These are phyloP conservation scores for Balaeniceps rex DNA, from an alignment of 2,113 vertebrate species.

Conservation along the genomic window DNA sequence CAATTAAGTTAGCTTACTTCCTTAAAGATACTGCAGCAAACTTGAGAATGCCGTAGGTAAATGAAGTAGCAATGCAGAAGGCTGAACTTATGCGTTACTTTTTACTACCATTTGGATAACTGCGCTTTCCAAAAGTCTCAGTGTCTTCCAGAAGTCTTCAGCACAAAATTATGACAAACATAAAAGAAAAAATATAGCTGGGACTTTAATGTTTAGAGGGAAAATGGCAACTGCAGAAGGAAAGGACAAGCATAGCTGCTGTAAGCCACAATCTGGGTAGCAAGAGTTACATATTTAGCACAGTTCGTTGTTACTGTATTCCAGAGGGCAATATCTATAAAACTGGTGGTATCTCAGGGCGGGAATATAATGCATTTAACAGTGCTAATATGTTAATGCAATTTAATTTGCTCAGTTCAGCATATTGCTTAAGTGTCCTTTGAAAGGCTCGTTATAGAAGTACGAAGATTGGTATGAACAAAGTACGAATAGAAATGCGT, in stretches of 20 bases:
- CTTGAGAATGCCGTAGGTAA: not conserved
- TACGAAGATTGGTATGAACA: not conserved
- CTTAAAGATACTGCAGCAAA: not conserved
- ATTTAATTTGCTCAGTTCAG: not conserved
- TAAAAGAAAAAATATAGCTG: not conserved
- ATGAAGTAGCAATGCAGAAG: not conserved
- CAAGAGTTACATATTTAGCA: not conserved
- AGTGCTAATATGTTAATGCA: not conserved
- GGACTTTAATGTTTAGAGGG: not conserved
- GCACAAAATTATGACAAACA: not conserved
- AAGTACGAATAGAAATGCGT: not conserved
- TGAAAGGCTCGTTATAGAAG: not conserved
- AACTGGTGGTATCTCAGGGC: not conserved
- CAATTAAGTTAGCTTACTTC: constrained; percentile 29
- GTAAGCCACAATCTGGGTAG: not conserved
- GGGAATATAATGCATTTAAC: not conserved
- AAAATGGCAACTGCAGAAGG: not conserved
- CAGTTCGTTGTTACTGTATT: not conserved
- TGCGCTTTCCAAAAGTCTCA: not conserved
- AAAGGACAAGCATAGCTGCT: not conserved
- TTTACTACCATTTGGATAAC: not conserved
- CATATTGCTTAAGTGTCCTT: not conserved
- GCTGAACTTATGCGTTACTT: not conserved
- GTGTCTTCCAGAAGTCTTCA: not conserved
- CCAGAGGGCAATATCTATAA: not conserved